These are phyloP conservation scores for Cebus imitator DNA, from an alignment of 2,113 vertebrate genomes.

Conservation along the genomic window DNA sequence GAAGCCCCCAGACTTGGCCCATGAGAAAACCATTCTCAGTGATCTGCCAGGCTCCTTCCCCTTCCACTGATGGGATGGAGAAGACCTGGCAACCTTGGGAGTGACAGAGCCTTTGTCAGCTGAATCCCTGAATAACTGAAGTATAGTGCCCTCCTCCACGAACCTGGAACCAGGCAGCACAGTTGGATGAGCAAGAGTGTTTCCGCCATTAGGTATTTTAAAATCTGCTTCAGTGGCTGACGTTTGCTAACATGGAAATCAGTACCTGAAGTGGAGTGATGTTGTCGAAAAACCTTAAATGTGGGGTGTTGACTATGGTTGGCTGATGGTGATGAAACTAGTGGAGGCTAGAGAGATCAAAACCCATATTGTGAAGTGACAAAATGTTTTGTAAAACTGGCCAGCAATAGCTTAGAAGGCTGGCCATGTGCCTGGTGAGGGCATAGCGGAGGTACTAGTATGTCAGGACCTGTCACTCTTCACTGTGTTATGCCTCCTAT, in stretches of 20 bases:
- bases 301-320: neutral
- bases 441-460: neutral
- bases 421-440: neutral
- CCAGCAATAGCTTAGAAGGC: neutral
- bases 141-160: neutral
- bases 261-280: neutral
- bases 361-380: neutral
- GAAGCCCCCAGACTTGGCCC: neutral
- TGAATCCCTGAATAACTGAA: neutral
- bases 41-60: neutral
- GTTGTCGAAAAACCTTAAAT: neutral
- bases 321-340: neutral
- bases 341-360: neutral
- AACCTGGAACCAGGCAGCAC: neutral
- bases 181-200: neutral
- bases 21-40: neutral
- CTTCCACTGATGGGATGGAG: neutral
- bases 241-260: neutral
- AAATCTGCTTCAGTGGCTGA: neutral
- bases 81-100: neutral
- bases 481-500: neutral
- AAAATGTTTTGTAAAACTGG: neutral
- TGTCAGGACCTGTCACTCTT: neutral
- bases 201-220: neutral
- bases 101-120: neutral